Conservation (phyloP, 2,113 vertebrate species). For the Petrocephalus microphthalmus region DNA sequence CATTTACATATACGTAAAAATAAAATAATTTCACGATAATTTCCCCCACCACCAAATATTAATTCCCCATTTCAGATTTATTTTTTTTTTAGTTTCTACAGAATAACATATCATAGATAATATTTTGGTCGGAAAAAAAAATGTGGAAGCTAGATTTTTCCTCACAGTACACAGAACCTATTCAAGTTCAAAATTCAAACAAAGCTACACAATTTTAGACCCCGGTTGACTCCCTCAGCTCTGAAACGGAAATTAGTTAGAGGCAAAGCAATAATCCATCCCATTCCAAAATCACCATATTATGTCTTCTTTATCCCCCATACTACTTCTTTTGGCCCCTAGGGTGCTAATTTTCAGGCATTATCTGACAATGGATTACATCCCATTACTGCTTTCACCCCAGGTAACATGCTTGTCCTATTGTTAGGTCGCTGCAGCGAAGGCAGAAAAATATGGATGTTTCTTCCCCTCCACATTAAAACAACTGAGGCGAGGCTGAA, state of each 20-base stretch:
- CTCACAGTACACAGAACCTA: not conserved
- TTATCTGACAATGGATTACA: not conserved
- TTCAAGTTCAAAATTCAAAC: not conserved
- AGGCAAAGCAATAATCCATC: not conserved
- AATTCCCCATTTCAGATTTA: not conserved
- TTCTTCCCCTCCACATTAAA: not conserved
- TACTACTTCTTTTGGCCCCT: not conserved
- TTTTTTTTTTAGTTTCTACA: not conserved
- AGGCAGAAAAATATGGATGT: not conserved
- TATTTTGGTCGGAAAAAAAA: not conserved
- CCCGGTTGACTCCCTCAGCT: not conserved
- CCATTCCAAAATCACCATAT: not conserved
- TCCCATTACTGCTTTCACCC: not conserved
- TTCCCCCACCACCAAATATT: not conserved
- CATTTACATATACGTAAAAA: not conserved
- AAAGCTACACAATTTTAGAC: not conserved
- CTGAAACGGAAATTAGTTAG: not conserved
- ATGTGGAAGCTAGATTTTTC: not conserved
- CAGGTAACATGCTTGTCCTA: not conserved
- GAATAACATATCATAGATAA: not conserved
- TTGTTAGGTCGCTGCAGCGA: not conserved
- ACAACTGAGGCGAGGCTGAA: not conserved
- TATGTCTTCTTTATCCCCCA: not conserved
- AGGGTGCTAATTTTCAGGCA: not conserved
- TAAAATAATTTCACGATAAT: not conserved